Evolutionary conservation across 2,797 vertebrate species (phyloP).

Genomic region (Gymnoscopelus microlampas): DNA sequence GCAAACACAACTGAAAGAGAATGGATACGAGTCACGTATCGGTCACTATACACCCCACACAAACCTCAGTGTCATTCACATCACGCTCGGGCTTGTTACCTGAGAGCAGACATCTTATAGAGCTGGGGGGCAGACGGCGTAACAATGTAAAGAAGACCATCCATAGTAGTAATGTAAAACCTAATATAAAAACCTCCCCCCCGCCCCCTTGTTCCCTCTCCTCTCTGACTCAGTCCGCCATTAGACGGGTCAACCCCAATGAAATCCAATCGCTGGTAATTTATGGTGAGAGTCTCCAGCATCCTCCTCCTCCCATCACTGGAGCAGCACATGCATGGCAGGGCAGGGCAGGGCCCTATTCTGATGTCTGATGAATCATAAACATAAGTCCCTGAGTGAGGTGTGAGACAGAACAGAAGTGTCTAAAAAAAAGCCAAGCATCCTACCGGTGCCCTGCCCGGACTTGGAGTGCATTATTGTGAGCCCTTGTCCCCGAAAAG

Average conservation of each 20-base stretch:
- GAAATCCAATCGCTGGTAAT: constrained; percentile 79
- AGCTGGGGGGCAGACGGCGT: background rate
- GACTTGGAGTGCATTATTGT: constrained; percentile 25
- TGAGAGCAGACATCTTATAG: background rate
- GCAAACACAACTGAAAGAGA: no score
- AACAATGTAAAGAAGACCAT: constrained; percentile 30
- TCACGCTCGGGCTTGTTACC: no score
- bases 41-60: no score
- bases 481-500: constrained; percentile 32
- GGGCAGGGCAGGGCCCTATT: constrained; percentile 66
- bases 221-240: constrained; percentile 54
- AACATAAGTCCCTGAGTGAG: constrained; percentile 39
- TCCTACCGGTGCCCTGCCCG: constrained; percentile 6
- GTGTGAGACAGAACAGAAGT: constrained; percentile 29
- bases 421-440: constrained; percentile 7
- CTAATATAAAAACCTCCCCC: constrained; percentile 23
- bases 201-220: background rate
- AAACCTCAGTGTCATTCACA: no score
- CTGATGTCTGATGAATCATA: constrained; percentile 67
- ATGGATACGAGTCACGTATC: no score
- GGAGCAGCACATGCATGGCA: constrained; percentile 13
- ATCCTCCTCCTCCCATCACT: constrained; percentile 53
- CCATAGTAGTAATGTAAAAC: constrained; percentile 31
- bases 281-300: constrained; percentile 69
- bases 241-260: constrained; percentile 65